Evolutionary conservation across 2,797 vertebrate species (phyloP).

Genomic region (Gorsachius magnificus): DNA sequence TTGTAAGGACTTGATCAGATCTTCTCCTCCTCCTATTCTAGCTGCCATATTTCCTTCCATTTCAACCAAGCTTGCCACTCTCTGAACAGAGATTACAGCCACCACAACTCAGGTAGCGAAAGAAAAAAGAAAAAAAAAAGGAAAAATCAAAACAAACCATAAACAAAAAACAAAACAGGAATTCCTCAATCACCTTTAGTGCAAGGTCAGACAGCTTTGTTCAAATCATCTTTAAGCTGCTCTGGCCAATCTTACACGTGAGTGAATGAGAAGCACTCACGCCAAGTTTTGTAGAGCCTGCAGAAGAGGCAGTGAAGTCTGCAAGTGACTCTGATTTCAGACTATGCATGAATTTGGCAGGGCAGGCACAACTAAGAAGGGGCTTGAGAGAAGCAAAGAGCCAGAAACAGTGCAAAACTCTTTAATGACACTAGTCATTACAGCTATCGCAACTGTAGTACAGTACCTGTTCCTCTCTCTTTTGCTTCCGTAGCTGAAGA

Average conservation of each 20-base stretch:
- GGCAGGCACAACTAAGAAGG: neutral
- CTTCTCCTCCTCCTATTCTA: neutral
- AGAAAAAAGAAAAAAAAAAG: no score
- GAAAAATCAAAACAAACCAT: rapidly evolving
- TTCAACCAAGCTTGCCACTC: neutral
- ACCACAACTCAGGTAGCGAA: neutral
- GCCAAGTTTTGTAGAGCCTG: neutral
- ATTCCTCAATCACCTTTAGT: neutral
- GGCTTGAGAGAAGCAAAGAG: neutral
- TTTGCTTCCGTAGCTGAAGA: conserved; percentile 95
- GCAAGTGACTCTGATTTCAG: neutral
- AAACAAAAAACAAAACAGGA: neutral
- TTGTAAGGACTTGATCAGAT: neutral
- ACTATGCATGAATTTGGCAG: neutral
- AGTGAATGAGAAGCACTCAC: neutral
- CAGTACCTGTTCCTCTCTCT: conserved; percentile 93
- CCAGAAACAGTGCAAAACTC: neutral
- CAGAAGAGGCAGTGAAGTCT: neutral
- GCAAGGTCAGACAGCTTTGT: neutral
- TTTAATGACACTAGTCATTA: neutral
- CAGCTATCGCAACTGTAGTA: neutral
- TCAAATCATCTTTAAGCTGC: neutral
- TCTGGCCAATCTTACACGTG: neutral
- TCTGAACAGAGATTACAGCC: neutral
- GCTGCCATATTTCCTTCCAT: neutral